Evolutionary conservation across 1,140 invertebrate genomes (phyloP), one percentile per base, ranked within the genome.

Genomic region (Drosophila parvula): DNA sequence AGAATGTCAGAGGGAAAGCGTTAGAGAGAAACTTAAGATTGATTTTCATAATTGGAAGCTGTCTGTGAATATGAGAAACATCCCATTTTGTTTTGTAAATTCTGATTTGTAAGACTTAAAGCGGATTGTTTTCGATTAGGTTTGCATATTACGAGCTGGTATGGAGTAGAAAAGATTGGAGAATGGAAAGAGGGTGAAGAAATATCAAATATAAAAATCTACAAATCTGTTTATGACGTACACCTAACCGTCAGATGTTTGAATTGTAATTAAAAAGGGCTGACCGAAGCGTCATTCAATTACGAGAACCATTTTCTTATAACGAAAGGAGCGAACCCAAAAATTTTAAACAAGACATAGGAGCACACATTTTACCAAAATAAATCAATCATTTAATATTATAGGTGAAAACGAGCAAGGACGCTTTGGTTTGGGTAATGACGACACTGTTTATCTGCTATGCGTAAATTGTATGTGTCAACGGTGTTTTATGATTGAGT

Each of bases 11-110:
- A 36, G 32, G 53, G 9, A 44, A 75, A 48, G 47, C 55, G 55
- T 45, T 73, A 79, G 85, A 89, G 85, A 89, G 84, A 89, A 73
- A 79, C 70, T 86, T 75, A 89, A 89, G 80, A 89, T 89, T 84
- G 84, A 89, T 81, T 89, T 89, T 90, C 59, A 68, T 75, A 81
- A 84, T 88, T 89, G 84, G 80, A 68, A 79, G 48, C 53, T 40
- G 38, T 62, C 68, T 59, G 70, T 78, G 63, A 40, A 27, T 41
- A 58, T 64, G 60, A 53, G 27, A 16, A 55, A 70, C 50, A 65
- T 56, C 55, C 50, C 41, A 47, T 68, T 45, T 73, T 45, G 60
- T 78, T 81, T 78, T 74, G 68, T 68, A 40, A 34, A 43, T 36
- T 71, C 40, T 59, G 65, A 48, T 59, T 70, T 58, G 43, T 59